Base-by-base conservation (phyloP, 2,797 vertebrate genomes). In the Gambelia wislizenii region DNA sequence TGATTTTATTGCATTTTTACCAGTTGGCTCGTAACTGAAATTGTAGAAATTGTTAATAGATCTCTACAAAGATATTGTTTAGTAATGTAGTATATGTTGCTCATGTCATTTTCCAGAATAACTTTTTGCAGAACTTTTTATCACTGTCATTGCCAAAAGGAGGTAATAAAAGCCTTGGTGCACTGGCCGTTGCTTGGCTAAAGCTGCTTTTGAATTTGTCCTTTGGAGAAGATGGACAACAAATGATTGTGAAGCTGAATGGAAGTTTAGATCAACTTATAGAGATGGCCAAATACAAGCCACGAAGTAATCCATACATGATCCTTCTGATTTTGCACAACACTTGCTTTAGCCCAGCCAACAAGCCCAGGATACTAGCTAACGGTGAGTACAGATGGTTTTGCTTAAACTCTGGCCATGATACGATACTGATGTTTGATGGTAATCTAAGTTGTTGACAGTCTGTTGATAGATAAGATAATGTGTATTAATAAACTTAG, bases 61-160 rank as follows among this genome's bases (percentile, higher is more conserved):
- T 81, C 59, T 70, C 14, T 69, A 67, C 86, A 84, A 84, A 81
- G 75, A 1, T 74, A 9, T 84, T 70, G 27, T n/a, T 85, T 39
- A 44, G 1, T 74, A 89, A 90, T 44, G n/a, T 42, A 22, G 47
- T 75, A 20, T 76, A 44, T 56, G 76, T 76, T 82, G 14, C 4
- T 25, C 9, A 36, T 89, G 25, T 89, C n/a, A 2, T 33, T 42
- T 27, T 89, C 36, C 96, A 99, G 99, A 98, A 97, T 94, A 99
- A 99, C 95, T 99, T 99, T 94, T 96, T 99, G 86, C 98, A 99
- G 94, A 97, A 97, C 89, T 99, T 99, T 95, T 92, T 98, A 72
- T 98, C 96, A 0, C 93, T 98, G 47, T 96, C 98, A 0, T 88
- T 97, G 87, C 97, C 98, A 39, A 98, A 98, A 96, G 95, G 96